phyloP scores from a whole-genome alignment of 2,797 vertebrate genomes.

The Cichlasoma orientale region DNA sequence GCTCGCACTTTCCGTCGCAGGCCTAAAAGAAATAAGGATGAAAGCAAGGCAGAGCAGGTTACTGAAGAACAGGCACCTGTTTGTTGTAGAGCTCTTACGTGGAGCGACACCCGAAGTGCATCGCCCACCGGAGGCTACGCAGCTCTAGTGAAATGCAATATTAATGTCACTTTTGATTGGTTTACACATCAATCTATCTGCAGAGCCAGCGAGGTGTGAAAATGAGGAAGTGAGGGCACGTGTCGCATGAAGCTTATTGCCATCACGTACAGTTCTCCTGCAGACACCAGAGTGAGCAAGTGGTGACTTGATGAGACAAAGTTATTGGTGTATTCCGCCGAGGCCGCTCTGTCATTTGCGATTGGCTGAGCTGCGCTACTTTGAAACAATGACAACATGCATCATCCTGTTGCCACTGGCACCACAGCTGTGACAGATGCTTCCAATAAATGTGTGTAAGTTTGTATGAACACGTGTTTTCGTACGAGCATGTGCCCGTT shows the following conservation, averaged over 20 bases:
- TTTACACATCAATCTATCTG: conserved; percentile 43
- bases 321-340: conserved; percentile 38
- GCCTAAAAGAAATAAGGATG: conserved; percentile 8
- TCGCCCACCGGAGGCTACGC: conserved; percentile 4
- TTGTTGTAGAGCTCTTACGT: conserved; percentile 8
- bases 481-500: background rate
- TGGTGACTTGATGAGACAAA: conserved; percentile 13
- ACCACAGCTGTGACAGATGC: conserved; percentile 59
- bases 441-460: conserved; percentile 13
- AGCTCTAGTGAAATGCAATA: conserved; percentile 15
- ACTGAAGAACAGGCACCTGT: background rate
- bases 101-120: background rate
- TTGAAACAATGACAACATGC: conserved; percentile 55
- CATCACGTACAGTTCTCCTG: conserved; percentile 12
- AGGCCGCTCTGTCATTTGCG: conserved; percentile 51
- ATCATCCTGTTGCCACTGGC: conserved; percentile 48
- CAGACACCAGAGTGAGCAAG: conserved; percentile 14
- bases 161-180: conserved; percentile 38
- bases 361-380: conserved; percentile 50
- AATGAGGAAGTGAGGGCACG: background rate
- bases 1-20: background rate
- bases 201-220: conserved; percentile 35
- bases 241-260: conserved; percentile 1
- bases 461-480: conserved; percentile 18
- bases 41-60: background rate